These are phyloP conservation scores for Vesta saturnalis DNA, from an alignment of 2,888 invertebrate genomes.

Conservation along the genomic window DNA sequence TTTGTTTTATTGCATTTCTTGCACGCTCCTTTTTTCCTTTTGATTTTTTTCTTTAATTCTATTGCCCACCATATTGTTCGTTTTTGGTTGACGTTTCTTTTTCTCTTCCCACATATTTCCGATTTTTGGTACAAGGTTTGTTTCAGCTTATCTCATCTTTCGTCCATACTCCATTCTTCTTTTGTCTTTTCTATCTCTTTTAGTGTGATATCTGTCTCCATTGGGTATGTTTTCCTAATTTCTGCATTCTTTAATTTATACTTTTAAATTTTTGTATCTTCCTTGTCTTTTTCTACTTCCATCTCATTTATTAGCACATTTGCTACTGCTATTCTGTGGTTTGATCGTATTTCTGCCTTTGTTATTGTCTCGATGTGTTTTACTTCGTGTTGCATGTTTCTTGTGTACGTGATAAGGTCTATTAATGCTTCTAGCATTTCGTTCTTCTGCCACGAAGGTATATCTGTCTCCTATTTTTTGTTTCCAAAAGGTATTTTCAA, in stretches of 20 bases:
- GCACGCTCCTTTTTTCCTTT: neutral
- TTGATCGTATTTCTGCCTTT: conserved; percentile 7
- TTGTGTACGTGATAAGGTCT: neutral
- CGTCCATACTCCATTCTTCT: neutral
- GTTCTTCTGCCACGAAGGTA: no score
- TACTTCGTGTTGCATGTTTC: neutral
- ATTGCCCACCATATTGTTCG: conserved; percentile 1
- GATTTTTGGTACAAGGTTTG: no score
- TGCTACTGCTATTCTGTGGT: conserved; percentile 1
- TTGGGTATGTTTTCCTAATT: no score
- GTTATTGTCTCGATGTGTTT: no score
- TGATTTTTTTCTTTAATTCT: conserved; percentile 2
- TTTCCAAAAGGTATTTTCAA: no score
- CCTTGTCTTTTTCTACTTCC: neutral
- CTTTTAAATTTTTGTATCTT: neutral
- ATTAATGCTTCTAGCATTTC: conserved; percentile 4
- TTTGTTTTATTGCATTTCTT: conserved; percentile 4
- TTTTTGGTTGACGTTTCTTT: conserved; percentile 2
- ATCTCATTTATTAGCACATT: no score
- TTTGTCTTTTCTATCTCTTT: no score
- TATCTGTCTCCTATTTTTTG: no score
- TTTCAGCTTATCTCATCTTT: neutral
- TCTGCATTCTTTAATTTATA: neutral
- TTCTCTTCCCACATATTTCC: neutral
- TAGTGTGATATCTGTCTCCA: no score